phyloP scores from a whole-genome alignment of 1,140 invertebrate genomes.

The Drosophila baimaii region DNA sequence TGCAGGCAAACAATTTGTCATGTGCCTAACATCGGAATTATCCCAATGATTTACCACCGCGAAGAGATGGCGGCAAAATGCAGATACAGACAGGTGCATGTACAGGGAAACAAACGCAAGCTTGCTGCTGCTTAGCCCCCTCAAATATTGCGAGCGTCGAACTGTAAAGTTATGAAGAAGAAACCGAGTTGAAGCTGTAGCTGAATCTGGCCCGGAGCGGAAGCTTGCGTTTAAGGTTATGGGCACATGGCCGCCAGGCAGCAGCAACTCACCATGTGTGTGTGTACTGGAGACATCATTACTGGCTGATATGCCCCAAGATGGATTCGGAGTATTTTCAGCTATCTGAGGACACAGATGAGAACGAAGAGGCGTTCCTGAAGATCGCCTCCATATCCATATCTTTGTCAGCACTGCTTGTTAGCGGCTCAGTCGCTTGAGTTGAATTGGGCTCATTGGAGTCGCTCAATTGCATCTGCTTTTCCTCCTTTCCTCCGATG shows the following conservation, averaged over 20 bases:
- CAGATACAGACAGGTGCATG: slow-evolving; percentile 52
- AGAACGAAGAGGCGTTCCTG: neutral
- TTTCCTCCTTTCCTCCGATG: too few species aligned
- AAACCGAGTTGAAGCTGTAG: slow-evolving; percentile 23
- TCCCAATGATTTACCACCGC: slow-evolving; percentile 57
- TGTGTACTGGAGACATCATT: slow-evolving; percentile 19
- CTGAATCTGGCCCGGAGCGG: slow-evolving; percentile 48
- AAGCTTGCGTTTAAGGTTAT: slow-evolving; percentile 74
- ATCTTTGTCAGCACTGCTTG: neutral
- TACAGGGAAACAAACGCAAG: slow-evolving; percentile 17
- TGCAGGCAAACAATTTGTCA: slow-evolving; percentile 66
- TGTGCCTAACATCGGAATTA: slow-evolving; percentile 43
- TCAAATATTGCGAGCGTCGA: slow-evolving; percentile 70
- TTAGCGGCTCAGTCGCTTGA: neutral
- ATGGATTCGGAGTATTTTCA: neutral
- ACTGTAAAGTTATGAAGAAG: slow-evolving; percentile 75
- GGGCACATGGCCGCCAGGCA: slow-evolving; percentile 63
- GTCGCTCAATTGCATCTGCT: neutral
- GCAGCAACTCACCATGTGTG: slow-evolving; percentile 36
- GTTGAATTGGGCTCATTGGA: neutral
- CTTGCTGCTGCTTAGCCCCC: slow-evolving; percentile 30
- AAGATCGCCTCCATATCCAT: too few species aligned
- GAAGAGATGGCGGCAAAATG: slow-evolving; percentile 25
- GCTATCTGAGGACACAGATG: neutral
- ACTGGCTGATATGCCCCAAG: neutral